These are phyloP conservation scores for Ganaspis sp. DNA, from an alignment of 1,140 invertebrate species.

Conservation along the genomic window DNA sequence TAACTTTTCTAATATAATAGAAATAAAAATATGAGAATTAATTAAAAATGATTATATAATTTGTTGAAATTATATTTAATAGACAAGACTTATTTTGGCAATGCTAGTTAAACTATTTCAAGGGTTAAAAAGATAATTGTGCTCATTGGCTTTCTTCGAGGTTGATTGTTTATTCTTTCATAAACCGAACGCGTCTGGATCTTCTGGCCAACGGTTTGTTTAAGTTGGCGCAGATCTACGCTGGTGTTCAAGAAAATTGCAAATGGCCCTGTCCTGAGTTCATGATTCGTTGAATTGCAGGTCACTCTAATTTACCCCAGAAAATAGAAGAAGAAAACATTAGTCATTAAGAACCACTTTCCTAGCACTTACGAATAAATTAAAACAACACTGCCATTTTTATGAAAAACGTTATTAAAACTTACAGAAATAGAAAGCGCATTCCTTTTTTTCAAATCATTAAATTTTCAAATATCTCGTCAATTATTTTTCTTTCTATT, in stretches of 20 bases:
- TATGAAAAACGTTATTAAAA: neutral
- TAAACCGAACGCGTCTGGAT: slow-evolving; percentile 29
- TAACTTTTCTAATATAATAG: no score
- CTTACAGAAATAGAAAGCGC: no score
- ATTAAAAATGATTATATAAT: no score
- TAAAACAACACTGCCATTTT: neutral
- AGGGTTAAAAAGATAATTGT: slow-evolving; percentile 4
- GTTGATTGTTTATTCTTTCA: slow-evolving; percentile 51
- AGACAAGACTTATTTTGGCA: neutral
- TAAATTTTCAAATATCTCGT: no score
- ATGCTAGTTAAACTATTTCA: neutral
- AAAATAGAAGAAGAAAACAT: slow-evolving; percentile 15
- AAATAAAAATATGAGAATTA: no score
- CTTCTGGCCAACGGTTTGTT: slow-evolving; percentile 46
- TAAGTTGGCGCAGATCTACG: slow-evolving; percentile 47
- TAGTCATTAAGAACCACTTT: slow-evolving; percentile 18
- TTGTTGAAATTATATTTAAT: no score
- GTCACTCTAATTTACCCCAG: slow-evolving; percentile 7
- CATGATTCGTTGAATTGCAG: slow-evolving; percentile 21
- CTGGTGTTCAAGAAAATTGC: slow-evolving; percentile 37
- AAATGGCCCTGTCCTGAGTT: slow-evolving; percentile 32
- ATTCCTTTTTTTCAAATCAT: no score
- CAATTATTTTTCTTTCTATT: no score
- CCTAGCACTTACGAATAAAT: neutral
- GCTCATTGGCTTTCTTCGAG: slow-evolving; percentile 35